Evolutionary conservation across 1,140 invertebrate species (phyloP), one percentile per base, ranked within the genome.

Genomic region (Apis dorsata): DNA sequence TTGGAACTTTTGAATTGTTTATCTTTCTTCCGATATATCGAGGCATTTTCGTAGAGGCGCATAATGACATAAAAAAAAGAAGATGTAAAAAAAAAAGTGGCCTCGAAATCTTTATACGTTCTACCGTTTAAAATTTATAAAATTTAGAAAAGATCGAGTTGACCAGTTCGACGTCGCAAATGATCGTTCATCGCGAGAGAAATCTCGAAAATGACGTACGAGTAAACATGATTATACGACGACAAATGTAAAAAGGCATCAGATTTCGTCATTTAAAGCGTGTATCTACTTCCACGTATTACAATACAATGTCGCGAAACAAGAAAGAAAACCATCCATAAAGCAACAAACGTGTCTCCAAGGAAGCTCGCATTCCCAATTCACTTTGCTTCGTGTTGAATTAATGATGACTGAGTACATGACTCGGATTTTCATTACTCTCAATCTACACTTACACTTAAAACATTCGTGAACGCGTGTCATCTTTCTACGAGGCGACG

Each of bases 381-480:
- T 80, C 79, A 73, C 70, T 80, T 80, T 74, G 28, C 59, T 2
- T 34, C 68, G 12, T n/a, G 70, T 72, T 51, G 68, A 55, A 79
- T 79, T 63, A 72, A 79, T 60, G 59, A 59, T 72, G 78, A 63
- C 78, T 34, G 78, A 60, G 68, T 63, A 11, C 49, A 53, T 49
- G 19, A n/a, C 53, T 78, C 57, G 76, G 51, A 74, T 73, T 80
- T 80, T 72, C 79, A 73, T 74, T 80, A 80, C 79, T 74, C 17
- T 21, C 17, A 57, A 24, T n/a, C n/a, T 12, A n/a, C 21, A 5
- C 21, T 12, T 44, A 34, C 55, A 55, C 17, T 3, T 5, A 0
- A 44, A 68, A 44, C 13, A 5, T 17, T 7, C 44, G 28, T 44
- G 59, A 11, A 9, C 10, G 13, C 49, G 21, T 28, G 11, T 63